Conservation (phyloP, 2,113 vertebrate species). For the Apodemus sylvaticus region DNA sequence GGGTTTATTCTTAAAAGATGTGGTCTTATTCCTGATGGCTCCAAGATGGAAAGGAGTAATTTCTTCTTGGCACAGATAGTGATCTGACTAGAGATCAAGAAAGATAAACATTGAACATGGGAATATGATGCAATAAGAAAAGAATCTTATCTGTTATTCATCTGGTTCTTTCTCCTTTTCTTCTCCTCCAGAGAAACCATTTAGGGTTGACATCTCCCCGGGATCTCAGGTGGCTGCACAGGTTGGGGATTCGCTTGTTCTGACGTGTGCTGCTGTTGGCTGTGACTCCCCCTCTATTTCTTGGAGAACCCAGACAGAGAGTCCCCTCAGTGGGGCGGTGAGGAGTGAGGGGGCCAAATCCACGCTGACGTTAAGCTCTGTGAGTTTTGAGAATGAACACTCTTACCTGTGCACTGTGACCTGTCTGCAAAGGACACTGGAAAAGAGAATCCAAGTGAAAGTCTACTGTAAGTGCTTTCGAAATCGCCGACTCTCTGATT, state of each 20-base stretch:
- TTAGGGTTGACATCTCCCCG: slow-evolving; percentile 64
- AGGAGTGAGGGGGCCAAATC: slow-evolving; percentile 49
- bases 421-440: slow-evolving; percentile 75
- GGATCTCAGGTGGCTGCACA: slow-evolving; percentile 30
- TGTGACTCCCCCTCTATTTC: slow-evolving; percentile 83
- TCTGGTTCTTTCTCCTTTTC: background rate
- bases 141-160: background rate
- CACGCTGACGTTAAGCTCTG: slow-evolving; percentile 80
- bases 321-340: slow-evolving; percentile 79
- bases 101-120: background rate
- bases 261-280: slow-evolving; percentile 80
- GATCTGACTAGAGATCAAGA: background rate
- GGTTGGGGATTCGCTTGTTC: slow-evolving; percentile 73
- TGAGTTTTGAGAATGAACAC: slow-evolving; percentile 74
- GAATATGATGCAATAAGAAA: background rate
- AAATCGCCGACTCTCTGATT: background rate
- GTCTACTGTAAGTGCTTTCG: slow-evolving; percentile 86
- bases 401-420: slow-evolving; percentile 83
- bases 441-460: slow-evolving; percentile 77
- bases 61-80: slow-evolving; percentile 6
- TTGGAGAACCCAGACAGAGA: slow-evolving; percentile 84
- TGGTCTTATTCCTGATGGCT: background rate
- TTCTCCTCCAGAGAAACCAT: slow-evolving; percentile 53
- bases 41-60: background rate
- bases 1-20: slow-evolving; percentile 5